These are phyloP conservation scores for Siniperca undulata DNA, from an alignment of 2,797 vertebrate species.

Conservation along the genomic window DNA sequence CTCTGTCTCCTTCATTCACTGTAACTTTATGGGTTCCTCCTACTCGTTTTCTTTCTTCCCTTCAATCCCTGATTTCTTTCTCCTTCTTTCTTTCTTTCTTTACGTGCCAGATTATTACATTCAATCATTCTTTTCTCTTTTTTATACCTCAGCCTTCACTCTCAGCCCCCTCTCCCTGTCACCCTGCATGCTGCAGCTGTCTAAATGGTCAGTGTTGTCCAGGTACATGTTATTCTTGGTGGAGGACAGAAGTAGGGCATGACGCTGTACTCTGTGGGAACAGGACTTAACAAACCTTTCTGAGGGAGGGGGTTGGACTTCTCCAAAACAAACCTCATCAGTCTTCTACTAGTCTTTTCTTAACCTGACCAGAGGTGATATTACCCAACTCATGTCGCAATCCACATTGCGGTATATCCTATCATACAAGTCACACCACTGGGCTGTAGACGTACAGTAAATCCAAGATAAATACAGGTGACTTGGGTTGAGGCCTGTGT, in stretches of 20 bases:
- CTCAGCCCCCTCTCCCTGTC: conserved; percentile 13
- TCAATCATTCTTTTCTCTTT: conserved; percentile 37
- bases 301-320: conserved; percentile 35
- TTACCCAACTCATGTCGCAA: conserved; percentile 53
- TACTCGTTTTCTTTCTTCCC: conserved; percentile 52
- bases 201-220: conserved; percentile 75
- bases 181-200: conserved; percentile 72
- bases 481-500: conserved; percentile 45
- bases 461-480: conserved; percentile 69
- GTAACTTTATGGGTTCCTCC: conserved; percentile 72
- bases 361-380: conserved; percentile 63
- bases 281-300: conserved; percentile 67
- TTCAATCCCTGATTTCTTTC: conserved; percentile 45
- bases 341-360: conserved; percentile 71
- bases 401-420: conserved; percentile 36
- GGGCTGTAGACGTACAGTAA: conserved; percentile 38
- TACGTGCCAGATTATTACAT: conserved; percentile 61
- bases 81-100: conserved; percentile 50
- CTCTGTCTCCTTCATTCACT: conserved; percentile 75
- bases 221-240: conserved; percentile 80
- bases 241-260: conserved; percentile 73
- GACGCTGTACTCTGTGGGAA: conserved; percentile 71
- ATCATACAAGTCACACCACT: conserved; percentile 50
- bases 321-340: conserved; percentile 75
- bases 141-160: conserved; percentile 40